phyloP scores from a whole-genome alignment of 2,888 invertebrate genomes.

The Cryptocephalus moraei region DNA sequence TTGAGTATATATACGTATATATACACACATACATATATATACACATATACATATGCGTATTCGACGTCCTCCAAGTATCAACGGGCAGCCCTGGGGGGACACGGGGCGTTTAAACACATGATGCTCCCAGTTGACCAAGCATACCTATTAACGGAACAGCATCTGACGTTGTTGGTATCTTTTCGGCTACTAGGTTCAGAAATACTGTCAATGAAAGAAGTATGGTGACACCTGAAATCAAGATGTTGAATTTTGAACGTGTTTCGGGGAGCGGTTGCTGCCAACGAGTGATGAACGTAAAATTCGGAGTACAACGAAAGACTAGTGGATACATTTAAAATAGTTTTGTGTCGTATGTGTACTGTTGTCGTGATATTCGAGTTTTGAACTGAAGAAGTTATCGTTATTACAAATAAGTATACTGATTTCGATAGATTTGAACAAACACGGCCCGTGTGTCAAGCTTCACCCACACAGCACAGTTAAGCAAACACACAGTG shows the following conservation, averaged over 20 bases:
- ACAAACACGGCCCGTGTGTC: constrained; percentile 3
- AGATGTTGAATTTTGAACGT: constrained; percentile 38
- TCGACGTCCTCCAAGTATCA: constrained; percentile 42
- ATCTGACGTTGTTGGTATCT: constrained; percentile 82
- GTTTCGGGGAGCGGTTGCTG: constrained; percentile 20
- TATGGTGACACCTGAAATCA: constrained; percentile 84
- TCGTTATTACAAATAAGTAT: constrained; percentile 2
- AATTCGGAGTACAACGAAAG: no score
- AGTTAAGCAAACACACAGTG: constrained; percentile 25
- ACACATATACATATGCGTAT: background rate
- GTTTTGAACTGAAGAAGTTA: constrained; percentile 8
- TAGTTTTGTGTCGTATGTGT: constrained; percentile 1
- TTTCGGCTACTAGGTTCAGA: constrained; percentile 95
- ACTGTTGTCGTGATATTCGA: constrained; percentile 1
- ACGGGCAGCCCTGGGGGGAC: constrained; percentile 37
- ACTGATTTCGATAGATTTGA: no score
- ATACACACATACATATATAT: background rate
- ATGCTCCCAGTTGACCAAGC: constrained; percentile 37
- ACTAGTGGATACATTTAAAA: no score
- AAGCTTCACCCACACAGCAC: constrained; percentile 26
- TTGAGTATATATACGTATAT: no score
- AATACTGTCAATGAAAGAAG: constrained; percentile 96
- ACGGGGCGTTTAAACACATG: constrained; percentile 38
- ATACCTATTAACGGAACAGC: constrained; percentile 76
- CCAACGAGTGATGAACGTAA: constrained; percentile 9